Percentiles rank a stretch among this genome's conserved stretches.
Evolutionary conservation across 2,888 invertebrate genomes (phyloP).

Genomic region (Synanthedon myopaeformis): DNA sequence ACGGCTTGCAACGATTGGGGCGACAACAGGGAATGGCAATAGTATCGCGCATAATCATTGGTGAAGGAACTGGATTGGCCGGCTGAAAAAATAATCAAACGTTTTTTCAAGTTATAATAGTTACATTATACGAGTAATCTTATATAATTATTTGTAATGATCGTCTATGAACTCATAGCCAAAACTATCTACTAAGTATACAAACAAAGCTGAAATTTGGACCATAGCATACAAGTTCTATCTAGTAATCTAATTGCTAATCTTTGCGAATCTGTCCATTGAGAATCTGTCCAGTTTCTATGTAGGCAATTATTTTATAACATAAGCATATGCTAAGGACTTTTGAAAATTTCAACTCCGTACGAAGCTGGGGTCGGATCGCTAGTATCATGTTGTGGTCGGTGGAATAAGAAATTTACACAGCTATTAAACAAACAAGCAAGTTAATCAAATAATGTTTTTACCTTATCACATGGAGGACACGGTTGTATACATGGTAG

Average conservation of each 20-base stretch:
- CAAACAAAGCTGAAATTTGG: too few species aligned
- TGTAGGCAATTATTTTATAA: too few species aligned
- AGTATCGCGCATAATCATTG: slow-evolving; percentile 29
- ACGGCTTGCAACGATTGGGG: slow-evolving; percentile 65
- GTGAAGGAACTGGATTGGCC: slow-evolving; percentile 25
- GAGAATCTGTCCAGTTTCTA: too few species aligned
- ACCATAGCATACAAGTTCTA: too few species aligned
- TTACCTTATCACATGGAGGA: slow-evolving; percentile 55
- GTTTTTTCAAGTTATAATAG: neutral
- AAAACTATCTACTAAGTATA: too few species aligned
- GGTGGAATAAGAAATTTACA: too few species aligned
- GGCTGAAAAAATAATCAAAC: slow-evolving; percentile 23
- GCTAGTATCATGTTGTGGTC: neutral
- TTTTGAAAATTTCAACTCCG: too few species aligned
- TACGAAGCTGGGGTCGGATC: too few species aligned
- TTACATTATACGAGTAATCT: neutral
- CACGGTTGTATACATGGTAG: slow-evolving; percentile 48
- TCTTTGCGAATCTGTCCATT: too few species aligned
- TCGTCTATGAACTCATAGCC: neutral
- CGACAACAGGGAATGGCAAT: slow-evolving; percentile 66
- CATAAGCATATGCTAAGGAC: too few species aligned
- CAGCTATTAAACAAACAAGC: neutral
- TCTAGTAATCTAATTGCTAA: too few species aligned
- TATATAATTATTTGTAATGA: neutral
- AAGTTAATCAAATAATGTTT: neutral